Base-by-base conservation (phyloP, 2,888 invertebrate species). In the Andrena trimmerana region DNA sequence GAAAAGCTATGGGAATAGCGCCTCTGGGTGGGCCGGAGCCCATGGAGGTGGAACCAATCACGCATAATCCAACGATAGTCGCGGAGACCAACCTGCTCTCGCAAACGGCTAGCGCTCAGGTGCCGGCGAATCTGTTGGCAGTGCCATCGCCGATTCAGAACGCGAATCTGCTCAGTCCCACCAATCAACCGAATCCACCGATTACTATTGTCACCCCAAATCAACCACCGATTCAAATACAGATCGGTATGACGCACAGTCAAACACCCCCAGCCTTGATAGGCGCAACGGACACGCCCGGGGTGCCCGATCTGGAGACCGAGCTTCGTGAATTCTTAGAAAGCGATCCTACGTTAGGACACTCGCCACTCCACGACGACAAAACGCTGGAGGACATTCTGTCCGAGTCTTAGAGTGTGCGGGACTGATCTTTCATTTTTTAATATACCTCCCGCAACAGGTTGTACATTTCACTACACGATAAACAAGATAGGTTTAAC, bases 1-100 rank as follows among this genome's bases (percentile, higher is more conserved):
- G 97, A 52, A 95, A 95, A 86, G 97, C 97, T n/a, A 96, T 97
- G 96, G 97, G 97, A 57, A 96, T 97, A 92, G 96, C 92, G 89
- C 95, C 86, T 90, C 94, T 95, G 24, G 92, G 93, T 57, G 90
- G 89, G 16, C 90, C 92, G 6, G 94, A 94, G 50, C 91, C 94
- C 4, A 94, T 94, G 93, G 94, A 94, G 20, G 93, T 94, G 7
- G 94, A 94, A 10, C 92, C 93, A 2, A 93, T 94, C 16, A 91
- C 92, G 0, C 93, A 93, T 59, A 93, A 93, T 83, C 92, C 94
- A 5, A 88, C 93, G 0, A 92, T 93, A 5, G 91, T 92, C 7
- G 88, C 93, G 0, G 94, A 94, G 42, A 92, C 81, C 48, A 50
- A 90, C 6, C 74, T 93, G 7, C 76, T 93, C 3, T 81, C 90